Conservation (phyloP, 2,797 vertebrate genomes). For the Malacoctenus gilli region DNA sequence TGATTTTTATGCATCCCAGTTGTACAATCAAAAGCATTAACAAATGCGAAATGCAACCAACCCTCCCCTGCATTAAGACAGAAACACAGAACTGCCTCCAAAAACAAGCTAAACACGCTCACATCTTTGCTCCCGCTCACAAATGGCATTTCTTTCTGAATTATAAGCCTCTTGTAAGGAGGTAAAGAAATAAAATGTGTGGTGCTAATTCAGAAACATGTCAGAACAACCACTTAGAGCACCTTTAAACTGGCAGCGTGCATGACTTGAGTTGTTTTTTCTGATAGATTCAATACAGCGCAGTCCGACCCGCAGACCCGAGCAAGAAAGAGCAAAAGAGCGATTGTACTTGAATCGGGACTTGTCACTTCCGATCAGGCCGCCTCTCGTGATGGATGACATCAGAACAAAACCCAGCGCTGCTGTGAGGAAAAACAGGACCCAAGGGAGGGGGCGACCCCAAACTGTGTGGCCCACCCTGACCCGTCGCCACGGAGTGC, state of each 20-base stretch:
- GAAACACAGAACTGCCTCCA: no score
- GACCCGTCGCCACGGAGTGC: slow-evolving; percentile 50
- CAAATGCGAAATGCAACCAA: no score
- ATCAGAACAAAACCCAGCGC: slow-evolving; percentile 58
- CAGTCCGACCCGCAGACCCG: slow-evolving; percentile 13
- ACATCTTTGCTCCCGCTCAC: no score
- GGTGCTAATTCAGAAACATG: no score
- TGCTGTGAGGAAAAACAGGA: slow-evolving; percentile 60
- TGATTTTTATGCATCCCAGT: slow-evolving; percentile 1
- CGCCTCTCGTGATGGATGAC: slow-evolving; percentile 29
- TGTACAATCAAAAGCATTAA: not conserved
- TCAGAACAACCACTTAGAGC: not conserved
- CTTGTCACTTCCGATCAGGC: slow-evolving; percentile 49
- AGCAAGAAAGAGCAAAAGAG: slow-evolving; percentile 21
- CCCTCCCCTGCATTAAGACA: no score
- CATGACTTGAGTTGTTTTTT: no score
- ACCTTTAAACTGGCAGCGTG: not conserved
- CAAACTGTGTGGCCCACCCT: slow-evolving; percentile 63
- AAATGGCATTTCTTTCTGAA: no score
- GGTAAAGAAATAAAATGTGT: no score
- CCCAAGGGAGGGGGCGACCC: slow-evolving; percentile 48
- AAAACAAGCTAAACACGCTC: no score
- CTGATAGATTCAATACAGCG: slow-evolving; percentile 2
- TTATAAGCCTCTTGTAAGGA: no score
- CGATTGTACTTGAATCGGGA: slow-evolving; percentile 23